Base-by-base conservation (phyloP, 2,888 invertebrate genomes). In the Ornithoptera priamus region DNA sequence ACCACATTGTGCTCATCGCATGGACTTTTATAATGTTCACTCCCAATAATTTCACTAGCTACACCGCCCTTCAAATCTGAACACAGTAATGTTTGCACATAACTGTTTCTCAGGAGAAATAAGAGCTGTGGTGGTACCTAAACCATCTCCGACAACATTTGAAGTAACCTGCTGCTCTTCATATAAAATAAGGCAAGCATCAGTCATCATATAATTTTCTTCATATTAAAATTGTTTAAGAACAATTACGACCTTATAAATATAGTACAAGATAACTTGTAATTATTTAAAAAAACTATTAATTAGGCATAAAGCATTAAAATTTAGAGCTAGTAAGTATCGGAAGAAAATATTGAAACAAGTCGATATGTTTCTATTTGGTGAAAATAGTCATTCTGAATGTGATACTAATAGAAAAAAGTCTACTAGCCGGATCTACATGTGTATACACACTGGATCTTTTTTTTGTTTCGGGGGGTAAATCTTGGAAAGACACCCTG, bases 341-440 rank as follows among this genome's bases (percentile, higher is more conserved):
- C 99, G 99, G 79, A 99, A 98, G 84, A 98, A 98, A 85, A 94
- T 97, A 36, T 86, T 99, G 50, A 98, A 98, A 81, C 94, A 94
- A 73, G 94, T 99, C 84, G 95, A 96, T 77, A 95, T 95, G 77
- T 96, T 81, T 83, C 80, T 97, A 64, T 80, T 80, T 22, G 93
- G 93, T 56, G 81, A 85, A 15, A 70, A 72, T 5, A 68, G 67
- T 8, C 71, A 75, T 12, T 58, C 50, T 39, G 53, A 72, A 2
- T 75, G 72, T 36, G 76, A 77, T 67, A 64, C 65, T 6, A 76
- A 74, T 56, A 90, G 80, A 64, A 83, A 85, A 73, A 87, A 86
- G 85, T 87, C 89, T 0, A 85, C 84, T 2, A 79, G 84, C 59
- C 86, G 87, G 63, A 85, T 80, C 73, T 83, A 79, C 1, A 82